These are phyloP conservation scores for Melinopterus prodromus DNA, from an alignment of 2,888 invertebrate species.

Conservation along the genomic window DNA sequence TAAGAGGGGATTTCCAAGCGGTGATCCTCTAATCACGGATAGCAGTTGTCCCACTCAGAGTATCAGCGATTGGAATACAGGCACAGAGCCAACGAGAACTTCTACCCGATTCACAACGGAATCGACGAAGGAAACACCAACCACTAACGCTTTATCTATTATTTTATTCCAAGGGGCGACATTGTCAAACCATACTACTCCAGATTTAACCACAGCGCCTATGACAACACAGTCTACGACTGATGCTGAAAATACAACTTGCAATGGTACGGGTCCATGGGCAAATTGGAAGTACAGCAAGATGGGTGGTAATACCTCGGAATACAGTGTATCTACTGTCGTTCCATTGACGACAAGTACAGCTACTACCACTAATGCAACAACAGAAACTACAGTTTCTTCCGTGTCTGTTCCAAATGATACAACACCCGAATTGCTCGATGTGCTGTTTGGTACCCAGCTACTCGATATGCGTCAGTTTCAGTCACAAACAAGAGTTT, in stretches of 20 bases:
- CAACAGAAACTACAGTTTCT: not conserved
- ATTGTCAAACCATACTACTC: not conserved
- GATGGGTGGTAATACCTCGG: not conserved
- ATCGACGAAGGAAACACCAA: not conserved
- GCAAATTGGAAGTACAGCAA: not conserved
- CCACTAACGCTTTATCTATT: not conserved
- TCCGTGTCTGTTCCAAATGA: not conserved
- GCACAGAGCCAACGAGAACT: not conserved
- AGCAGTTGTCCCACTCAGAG: not conserved
- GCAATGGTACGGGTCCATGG: not conserved
- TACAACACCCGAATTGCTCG: not conserved
- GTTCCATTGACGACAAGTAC: not conserved
- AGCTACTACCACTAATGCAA: not conserved
- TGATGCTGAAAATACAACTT: not conserved
- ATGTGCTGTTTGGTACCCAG: not conserved
- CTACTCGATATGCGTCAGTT: not conserved
- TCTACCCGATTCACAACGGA: not conserved
- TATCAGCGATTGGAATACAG: conserved; percentile 18
- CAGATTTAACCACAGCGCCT: not conserved
- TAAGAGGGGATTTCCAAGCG: not conserved
- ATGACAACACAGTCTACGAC: not conserved
- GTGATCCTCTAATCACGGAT: not conserved
- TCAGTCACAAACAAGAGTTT: not conserved
- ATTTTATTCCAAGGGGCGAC: not conserved
- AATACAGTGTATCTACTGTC: not conserved